Base-by-base conservation (phyloP, 2,113 vertebrate species). In the Coptodon bakossiorum region DNA sequence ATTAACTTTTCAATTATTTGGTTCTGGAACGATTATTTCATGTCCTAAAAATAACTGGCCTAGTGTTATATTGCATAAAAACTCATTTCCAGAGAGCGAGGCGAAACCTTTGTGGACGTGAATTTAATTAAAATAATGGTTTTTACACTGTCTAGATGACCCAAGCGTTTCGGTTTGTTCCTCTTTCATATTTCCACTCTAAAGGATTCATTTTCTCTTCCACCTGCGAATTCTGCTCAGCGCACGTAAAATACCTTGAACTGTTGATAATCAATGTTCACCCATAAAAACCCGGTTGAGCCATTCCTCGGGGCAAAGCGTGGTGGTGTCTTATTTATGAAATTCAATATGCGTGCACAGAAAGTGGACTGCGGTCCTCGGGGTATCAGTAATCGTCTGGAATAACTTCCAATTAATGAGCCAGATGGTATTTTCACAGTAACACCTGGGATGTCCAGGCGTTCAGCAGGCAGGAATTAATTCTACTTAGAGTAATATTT, bases 331-430 rank as follows among this genome's bases (percentile, higher is more conserved):
- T 94, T 94, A 94, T 95, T 95, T 95, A 91, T 94, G 92, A 93
- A 91, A 93, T 88, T 89, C 91, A 87, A 91, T 92, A 90, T 93
- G 91, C 92, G 87, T 89, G 88, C 86, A 48, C 76, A 84, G 88
- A 87, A 84, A 91, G 88, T 85, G 93, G 91, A 84, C 90, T 8
- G 80, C n/a, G 31, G 83, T 80, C 88, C 89, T 91, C 68, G n/a
- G 76, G 91, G 88, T 86, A 89, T 89, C 92, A 85, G 93, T 94
- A 96, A 95, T 95, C 89, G 92, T 94, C 94, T 93, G 92, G 89
- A 94, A 95, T 95, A 94, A 94, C 94, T 92, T 94, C 92, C 91
- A 93, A 94, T 95, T 94, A 96, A 95, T 94, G 93, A 95, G 89
- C 92, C 95, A 96, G 95, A 95, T 95, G 95, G 92, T 95, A 92